A percentile compares a stretch with the other conserved stretches of the same genome.
phyloP scores from a whole-genome alignment of 2,113 vertebrate genomes.

The Notothenia coriiceps region DNA sequence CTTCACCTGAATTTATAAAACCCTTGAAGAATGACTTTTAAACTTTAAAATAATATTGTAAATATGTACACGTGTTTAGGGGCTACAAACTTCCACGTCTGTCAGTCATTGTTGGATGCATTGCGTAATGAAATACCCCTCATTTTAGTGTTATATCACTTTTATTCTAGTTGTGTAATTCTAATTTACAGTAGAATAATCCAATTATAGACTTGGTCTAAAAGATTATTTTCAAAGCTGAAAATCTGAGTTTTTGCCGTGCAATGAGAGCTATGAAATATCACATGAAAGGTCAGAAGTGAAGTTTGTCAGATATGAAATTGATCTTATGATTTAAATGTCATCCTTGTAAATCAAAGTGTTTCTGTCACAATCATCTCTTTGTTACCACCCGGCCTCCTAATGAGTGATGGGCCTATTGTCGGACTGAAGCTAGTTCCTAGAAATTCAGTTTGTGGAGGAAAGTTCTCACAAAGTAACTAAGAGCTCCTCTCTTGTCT shows the following conservation, averaged over 20 bases:
- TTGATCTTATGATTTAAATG: neutral
- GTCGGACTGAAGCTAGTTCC: neutral
- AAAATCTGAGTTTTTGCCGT: neutral
- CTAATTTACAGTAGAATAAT: neutral
- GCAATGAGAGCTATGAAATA: neutral
- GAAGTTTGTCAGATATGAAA: neutral
- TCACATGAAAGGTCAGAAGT: neutral
- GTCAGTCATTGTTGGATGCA: no score
- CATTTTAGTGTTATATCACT: no score
- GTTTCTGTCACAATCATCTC: neutral
- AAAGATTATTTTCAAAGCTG: neutral
- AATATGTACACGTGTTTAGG: neutral
- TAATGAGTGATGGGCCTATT: neutral
- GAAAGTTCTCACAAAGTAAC: neutral
- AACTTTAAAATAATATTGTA: neutral
- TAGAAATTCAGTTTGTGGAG: no score
- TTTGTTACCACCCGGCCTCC: no score
- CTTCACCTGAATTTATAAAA: neutral
- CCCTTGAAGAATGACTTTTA: neutral
- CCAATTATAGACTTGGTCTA: neutral
- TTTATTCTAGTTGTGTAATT: no score
- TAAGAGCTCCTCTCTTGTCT: neutral
- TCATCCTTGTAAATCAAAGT: neutral
- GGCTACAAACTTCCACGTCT: no score
- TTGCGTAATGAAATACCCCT: no score